These are phyloP conservation scores for Drosophila tani DNA, from an alignment of 1,140 invertebrate species.

Conservation along the genomic window DNA sequence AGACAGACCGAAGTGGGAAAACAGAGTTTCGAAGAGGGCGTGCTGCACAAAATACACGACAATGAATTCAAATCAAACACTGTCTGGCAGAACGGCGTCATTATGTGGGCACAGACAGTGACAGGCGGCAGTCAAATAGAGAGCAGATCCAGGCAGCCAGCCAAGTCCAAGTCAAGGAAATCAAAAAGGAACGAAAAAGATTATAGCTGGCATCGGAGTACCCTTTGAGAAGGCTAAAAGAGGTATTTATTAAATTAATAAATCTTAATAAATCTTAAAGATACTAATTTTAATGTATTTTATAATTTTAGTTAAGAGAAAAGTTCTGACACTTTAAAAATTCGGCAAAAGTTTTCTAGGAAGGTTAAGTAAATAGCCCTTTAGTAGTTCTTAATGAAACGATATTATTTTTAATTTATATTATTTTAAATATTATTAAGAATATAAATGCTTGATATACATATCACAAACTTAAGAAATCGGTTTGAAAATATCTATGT, in stretches of 20 bases:
- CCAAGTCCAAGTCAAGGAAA: slow-evolving; percentile 9
- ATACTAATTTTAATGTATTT: too few species aligned
- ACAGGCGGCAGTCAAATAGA: slow-evolving; percentile 40
- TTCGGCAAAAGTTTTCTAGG: too few species aligned
- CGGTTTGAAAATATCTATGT: neutral
- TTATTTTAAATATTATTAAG: neutral
- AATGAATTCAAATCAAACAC: slow-evolving; percentile 82
- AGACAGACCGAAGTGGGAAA: slow-evolving; percentile 1
- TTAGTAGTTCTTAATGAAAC: too few species aligned
- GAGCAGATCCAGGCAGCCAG: slow-evolving; percentile 11
- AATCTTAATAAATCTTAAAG: too few species aligned
- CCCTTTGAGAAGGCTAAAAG: neutral
- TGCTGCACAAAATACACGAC: slow-evolving; percentile 68
- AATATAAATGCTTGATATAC: too few species aligned
- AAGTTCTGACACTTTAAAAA: too few species aligned
- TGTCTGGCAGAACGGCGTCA: slow-evolving; percentile 72
- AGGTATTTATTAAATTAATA: too few species aligned
- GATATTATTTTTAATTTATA: too few species aligned
- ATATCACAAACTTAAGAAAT: neutral
- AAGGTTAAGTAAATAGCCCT: too few species aligned
- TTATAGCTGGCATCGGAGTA: neutral
- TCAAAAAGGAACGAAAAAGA: neutral
- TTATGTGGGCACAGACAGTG: slow-evolving; percentile 74
- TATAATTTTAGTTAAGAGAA: neutral
- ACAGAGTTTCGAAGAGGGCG: slow-evolving; percentile 29